These are phyloP conservation scores for Bombus soroeensis DNA, from an alignment of 1,140 invertebrate genomes.

Conservation along the genomic window DNA sequence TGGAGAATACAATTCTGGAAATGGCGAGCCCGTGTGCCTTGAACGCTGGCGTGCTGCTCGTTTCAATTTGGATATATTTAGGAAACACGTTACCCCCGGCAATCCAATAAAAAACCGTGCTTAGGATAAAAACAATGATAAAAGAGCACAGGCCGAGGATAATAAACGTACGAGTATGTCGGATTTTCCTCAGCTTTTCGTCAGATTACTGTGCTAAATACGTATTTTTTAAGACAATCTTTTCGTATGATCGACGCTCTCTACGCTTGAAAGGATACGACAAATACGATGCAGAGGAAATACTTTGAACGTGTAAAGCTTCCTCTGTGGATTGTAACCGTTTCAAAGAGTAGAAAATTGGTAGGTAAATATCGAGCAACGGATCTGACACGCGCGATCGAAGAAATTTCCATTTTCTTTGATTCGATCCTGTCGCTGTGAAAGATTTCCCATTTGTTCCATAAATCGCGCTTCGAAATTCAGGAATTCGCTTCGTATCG, in stretches of 20 bases:
- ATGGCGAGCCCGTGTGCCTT: constrained; percentile 17
- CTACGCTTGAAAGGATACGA: background rate
- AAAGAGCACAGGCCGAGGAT: background rate
- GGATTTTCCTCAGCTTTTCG: background rate
- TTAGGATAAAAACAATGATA: background rate
- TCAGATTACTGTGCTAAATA: background rate
- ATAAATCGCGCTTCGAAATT: constrained; percentile 32
- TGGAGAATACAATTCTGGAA: constrained; percentile 48
- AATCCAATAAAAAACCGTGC: background rate
- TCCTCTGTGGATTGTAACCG: background rate
- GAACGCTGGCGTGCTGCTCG: constrained; percentile 3
- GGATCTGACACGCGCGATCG: background rate
- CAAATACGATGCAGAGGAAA: background rate
- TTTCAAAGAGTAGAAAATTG: background rate
- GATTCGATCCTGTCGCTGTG: background rate
- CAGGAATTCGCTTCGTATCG: constrained; percentile 13
- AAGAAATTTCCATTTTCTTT: constrained; percentile 32
- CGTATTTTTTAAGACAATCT: background rate
- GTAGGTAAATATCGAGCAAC: constrained; percentile 6
- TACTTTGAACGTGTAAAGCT: background rate
- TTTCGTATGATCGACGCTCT: background rate
- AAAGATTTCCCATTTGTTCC: constrained; percentile 7
- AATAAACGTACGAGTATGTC: background rate
- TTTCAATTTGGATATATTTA: constrained; percentile 51
- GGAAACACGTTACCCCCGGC: constrained; percentile 15